Conservation (phyloP, 2,797 vertebrate species). For the Sternarchorhynchus goeldii region DNA sequence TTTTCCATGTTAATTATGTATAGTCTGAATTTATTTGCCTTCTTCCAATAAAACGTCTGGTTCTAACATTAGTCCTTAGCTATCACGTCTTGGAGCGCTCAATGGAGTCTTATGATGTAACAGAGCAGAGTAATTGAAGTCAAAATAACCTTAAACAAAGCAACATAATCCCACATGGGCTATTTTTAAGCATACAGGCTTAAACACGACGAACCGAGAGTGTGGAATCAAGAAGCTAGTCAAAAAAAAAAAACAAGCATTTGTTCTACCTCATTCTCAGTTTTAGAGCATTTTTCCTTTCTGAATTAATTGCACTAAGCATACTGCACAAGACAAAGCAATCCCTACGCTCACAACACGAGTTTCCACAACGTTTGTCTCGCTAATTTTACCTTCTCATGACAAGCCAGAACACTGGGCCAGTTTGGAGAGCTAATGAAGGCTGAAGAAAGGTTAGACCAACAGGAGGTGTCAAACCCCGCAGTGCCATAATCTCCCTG, state of each 20-base stretch:
- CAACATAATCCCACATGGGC: background rate
- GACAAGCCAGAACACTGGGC: conserved; percentile 71
- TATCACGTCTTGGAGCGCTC: too few species aligned
- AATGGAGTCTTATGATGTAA: too few species aligned
- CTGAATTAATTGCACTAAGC: conserved; percentile 52
- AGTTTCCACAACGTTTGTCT: conserved; percentile 71
- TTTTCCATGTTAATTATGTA: background rate
- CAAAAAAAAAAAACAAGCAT: conserved; percentile 31
- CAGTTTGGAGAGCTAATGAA: conserved; percentile 78
- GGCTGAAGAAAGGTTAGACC: conserved; percentile 80
- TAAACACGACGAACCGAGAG: conserved; percentile 56
- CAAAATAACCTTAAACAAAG: too few species aligned
- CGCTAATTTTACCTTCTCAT: conserved; percentile 77
- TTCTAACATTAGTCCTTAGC: too few species aligned
- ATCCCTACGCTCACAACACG: conserved; percentile 68
- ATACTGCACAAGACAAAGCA: conserved; percentile 55
- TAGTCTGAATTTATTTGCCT: background rate
- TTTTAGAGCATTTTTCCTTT: conserved; percentile 35
- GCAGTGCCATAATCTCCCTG: conserved; percentile 70
- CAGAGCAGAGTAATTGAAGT: too few species aligned
- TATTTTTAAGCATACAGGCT: conserved; percentile 1
- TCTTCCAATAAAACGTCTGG: background rate
- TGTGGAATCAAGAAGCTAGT: conserved; percentile 48
- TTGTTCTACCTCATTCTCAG: conserved; percentile 37
- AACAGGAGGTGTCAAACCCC: conserved; percentile 76